phyloP scores from a whole-genome alignment of 2,797 vertebrate genomes.

The Chaetophractus vellerosus region DNA sequence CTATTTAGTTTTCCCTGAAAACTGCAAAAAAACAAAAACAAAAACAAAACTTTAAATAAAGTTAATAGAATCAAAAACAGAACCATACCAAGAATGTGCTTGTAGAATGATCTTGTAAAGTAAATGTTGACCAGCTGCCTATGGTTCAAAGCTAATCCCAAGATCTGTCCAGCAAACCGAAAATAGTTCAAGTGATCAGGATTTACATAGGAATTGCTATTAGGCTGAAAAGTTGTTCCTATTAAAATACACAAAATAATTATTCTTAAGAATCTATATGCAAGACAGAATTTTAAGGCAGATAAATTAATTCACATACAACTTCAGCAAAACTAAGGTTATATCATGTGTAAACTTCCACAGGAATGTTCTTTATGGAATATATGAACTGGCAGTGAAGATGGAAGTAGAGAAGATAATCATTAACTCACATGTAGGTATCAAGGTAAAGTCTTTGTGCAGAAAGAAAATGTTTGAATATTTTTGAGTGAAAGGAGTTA shows the following conservation, averaged over 20 bases:
- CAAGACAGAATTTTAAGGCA: slow-evolving; percentile 54
- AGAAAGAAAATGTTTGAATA: slow-evolving; percentile 65
- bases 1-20: slow-evolving; percentile 51
- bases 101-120: slow-evolving; percentile 99
- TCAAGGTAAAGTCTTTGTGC: slow-evolving; percentile 15
- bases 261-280: slow-evolving; percentile 45
- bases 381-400: neutral
- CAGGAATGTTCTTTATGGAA: slow-evolving; percentile 50
- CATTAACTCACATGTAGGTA: slow-evolving; percentile 58
- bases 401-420: slow-evolving; percentile 13
- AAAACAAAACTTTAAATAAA: slow-evolving; percentile 41
- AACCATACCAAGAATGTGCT: slow-evolving; percentile 97
- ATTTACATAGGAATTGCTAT: slow-evolving; percentile 99
- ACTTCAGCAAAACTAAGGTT: slow-evolving; percentile 38
- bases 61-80: slow-evolving; percentile 48
- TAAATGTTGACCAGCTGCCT: slow-evolving; percentile 99
- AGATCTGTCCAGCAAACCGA: slow-evolving; percentile 97
- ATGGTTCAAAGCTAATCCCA: slow-evolving; percentile 98
- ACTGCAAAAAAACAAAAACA: slow-evolving; percentile 56
- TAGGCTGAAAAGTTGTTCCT: slow-evolving; percentile 99
- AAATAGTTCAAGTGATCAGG: slow-evolving; percentile 99
- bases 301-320: slow-evolving; percentile 42
- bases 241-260: slow-evolving; percentile 79
- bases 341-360: slow-evolving; percentile 12
- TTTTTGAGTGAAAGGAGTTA: slow-evolving; percentile 53